Conservation (phyloP, 2,113 vertebrate genomes). For the Vulpes lagopus region DNA sequence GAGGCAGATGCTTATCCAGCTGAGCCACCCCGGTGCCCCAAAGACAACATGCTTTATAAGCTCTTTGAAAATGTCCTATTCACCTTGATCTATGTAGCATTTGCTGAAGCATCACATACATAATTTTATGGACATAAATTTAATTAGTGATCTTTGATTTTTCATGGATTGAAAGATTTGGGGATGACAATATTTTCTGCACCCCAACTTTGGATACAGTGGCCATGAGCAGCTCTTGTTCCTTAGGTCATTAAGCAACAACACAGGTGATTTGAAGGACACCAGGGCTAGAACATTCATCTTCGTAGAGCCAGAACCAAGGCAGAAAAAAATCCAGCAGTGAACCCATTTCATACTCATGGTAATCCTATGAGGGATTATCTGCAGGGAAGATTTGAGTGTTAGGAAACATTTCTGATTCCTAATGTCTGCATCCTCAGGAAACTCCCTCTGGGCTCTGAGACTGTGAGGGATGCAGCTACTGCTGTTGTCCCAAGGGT, state of each 20-base stretch:
- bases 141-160: not conserved
- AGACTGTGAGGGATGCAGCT: not conserved
- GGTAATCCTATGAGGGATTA: too few species aligned
- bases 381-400: not conserved
- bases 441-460: not conserved
- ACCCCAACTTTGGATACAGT: not conserved
- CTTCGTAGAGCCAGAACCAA: not conserved
- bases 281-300: not conserved
- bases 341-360: too few species aligned
- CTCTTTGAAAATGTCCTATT: not conserved
- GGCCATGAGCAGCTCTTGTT: not conserved
- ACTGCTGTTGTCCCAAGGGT: not conserved
- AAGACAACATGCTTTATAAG: not conserved
- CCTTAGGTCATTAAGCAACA: not conserved
- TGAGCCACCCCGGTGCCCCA: not conserved
- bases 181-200: not conserved
- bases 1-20: too few species aligned
- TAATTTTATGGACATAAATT: not conserved
- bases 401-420: not conserved
- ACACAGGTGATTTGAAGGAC: not conserved
- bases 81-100: not conserved
- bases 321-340: not conserved
- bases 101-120: not conserved
- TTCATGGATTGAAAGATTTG: conserved; percentile 7
- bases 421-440: not conserved